Evolutionary conservation across 2,113 vertebrate species (phyloP).

Genomic region (Zapornia atra): DNA sequence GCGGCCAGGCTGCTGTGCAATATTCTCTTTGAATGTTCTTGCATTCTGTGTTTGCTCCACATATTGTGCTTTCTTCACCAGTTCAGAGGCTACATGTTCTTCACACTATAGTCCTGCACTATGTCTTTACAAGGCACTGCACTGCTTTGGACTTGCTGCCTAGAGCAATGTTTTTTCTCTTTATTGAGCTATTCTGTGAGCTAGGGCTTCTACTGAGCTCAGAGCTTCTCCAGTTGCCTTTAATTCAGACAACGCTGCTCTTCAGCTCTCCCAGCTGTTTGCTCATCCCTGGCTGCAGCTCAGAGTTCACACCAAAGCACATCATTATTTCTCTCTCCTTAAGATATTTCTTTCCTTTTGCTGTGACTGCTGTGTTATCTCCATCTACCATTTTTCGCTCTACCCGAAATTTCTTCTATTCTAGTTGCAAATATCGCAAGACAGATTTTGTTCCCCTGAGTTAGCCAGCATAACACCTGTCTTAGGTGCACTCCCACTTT

Average conservation of each 20-base stretch:
- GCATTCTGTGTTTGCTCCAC: not conserved
- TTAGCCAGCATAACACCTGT: not conserved
- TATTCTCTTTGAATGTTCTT: not conserved
- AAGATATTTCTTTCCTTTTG: not conserved
- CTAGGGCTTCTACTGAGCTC: not conserved
- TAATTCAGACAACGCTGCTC: not conserved
- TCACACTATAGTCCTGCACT: not conserved
- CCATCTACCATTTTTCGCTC: not conserved
- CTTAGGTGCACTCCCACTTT: not conserved
- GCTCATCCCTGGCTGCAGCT: not conserved
- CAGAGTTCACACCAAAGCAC: not conserved
- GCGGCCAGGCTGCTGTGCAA: not conserved
- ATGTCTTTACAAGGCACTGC: not conserved
- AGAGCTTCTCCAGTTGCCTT: not conserved
- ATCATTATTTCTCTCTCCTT: not conserved
- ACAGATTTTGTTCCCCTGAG: not conserved
- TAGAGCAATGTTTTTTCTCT: not conserved
- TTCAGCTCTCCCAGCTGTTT: not conserved
- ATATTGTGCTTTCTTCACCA: not conserved
- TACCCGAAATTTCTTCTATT: not conserved
- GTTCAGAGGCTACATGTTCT: not conserved
- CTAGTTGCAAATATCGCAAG: not conserved
- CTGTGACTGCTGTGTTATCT: not conserved
- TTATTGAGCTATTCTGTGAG: not conserved
- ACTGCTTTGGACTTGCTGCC: not conserved